These are phyloP conservation scores for Conus canariensis DNA, from an alignment of 2,888 invertebrate species.

Conservation along the genomic window DNA sequence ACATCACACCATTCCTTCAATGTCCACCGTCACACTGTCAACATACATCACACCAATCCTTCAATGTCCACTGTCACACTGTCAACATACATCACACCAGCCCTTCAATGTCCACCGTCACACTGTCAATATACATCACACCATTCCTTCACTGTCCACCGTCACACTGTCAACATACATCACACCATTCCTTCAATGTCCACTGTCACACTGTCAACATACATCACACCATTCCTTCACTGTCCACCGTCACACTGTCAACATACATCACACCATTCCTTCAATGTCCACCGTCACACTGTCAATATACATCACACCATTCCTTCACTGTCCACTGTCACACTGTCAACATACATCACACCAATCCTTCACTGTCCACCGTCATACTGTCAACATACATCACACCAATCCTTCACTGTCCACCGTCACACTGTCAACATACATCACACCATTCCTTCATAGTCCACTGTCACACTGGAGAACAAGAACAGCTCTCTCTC, in stretches of 20 bases:
- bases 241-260: conserved; percentile 62
- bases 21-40: neutral
- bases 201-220: conserved; percentile 75
- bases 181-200: conserved; percentile 70
- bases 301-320: conserved; percentile 68
- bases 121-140: neutral
- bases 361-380: conserved; percentile 71
- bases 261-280: neutral
- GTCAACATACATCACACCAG: conserved; percentile 77
- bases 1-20: neutral
- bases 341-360: conserved; percentile 76
- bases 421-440: conserved; percentile 4
- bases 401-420: conserved; percentile 61
- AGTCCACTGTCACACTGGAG: too few species aligned
- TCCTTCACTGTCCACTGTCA: conserved; percentile 71
- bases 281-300: neutral
- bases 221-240: conserved; percentile 73
- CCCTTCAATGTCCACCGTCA: conserved; percentile 67
- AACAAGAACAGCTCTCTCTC: too few species aligned
- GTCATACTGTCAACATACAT: conserved; percentile 47
- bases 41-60: conserved; percentile 77
- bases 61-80: conserved; percentile 73
- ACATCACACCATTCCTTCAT: neutral
- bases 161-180: conserved; percentile 62
- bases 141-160: too few species aligned